Conservation (phyloP, 2,113 vertebrate species). For the Equus quagga region DNA sequence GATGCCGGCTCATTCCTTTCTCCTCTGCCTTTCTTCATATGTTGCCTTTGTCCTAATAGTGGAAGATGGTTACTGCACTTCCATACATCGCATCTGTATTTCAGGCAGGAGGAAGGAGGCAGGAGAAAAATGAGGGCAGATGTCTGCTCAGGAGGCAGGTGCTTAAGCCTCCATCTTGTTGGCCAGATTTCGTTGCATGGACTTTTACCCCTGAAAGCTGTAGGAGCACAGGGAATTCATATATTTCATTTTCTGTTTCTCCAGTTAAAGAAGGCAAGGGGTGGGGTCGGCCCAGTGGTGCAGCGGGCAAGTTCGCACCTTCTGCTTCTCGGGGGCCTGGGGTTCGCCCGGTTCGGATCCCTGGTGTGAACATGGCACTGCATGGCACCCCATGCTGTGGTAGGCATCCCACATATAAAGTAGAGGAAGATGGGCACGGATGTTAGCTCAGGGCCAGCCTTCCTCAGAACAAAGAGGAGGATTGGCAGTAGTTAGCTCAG, state of each 20-base stretch:
- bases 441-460: too few relatives aligned
- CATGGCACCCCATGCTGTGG: too few relatives aligned
- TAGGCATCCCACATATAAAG: too few relatives aligned
- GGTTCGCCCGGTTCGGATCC: too few relatives aligned
- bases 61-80: background rate
- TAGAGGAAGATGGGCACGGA: too few relatives aligned
- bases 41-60: background rate
- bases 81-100: background rate
- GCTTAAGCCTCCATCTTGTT: background rate
- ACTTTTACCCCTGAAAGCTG: background rate
- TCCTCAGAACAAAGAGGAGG: too few relatives aligned
- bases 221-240: background rate
- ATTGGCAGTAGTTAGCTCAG: too few relatives aligned
- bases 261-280: background rate
- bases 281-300: too few relatives aligned
- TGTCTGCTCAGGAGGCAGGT: background rate
- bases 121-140: background rate
- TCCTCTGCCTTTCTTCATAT: background rate
- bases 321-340: too few relatives aligned
- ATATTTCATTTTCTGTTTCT: background rate
- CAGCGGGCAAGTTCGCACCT: too few relatives aligned
- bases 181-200: background rate
- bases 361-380: too few relatives aligned
- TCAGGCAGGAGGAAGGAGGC: background rate
- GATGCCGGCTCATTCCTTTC: background rate